These are phyloP conservation scores for Leucoraja erinaceus DNA, from an alignment of 2,113 vertebrate species.

Conservation along the genomic window DNA sequence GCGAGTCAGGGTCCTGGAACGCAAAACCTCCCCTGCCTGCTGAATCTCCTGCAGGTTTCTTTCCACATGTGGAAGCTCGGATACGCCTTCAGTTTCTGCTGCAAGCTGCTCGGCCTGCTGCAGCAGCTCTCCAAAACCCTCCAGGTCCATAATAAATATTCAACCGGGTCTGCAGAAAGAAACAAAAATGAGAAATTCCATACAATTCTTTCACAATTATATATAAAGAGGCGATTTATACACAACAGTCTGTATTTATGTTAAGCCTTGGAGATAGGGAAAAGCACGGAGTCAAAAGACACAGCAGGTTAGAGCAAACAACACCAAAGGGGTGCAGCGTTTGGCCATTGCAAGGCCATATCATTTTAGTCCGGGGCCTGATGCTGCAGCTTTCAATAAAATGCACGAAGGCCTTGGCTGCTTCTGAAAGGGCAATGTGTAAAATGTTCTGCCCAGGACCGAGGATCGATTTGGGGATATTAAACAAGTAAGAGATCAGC, in stretches of 20 bases:
- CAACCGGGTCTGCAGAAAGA: slow-evolving; percentile 36
- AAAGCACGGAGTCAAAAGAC: background rate
- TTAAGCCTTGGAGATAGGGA: too few species aligned
- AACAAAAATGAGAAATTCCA: background rate
- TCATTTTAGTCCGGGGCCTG: too few species aligned
- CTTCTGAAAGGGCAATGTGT: too few species aligned
- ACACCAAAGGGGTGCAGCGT: too few species aligned
- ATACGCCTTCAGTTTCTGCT: slow-evolving; percentile 89
- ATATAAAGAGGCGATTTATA: background rate
- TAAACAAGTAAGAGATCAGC: too few species aligned
- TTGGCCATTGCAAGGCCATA: too few species aligned
- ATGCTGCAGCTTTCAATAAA: too few species aligned
- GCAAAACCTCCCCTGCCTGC: slow-evolving; percentile 85
- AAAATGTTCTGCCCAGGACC: too few species aligned
- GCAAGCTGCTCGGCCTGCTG: slow-evolving; percentile 96
- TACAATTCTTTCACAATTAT: background rate
- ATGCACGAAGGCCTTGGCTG: too few species aligned
- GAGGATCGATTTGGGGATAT: too few species aligned
- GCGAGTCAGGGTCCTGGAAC: slow-evolving; percentile 84
- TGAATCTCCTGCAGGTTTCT: slow-evolving; percentile 94
- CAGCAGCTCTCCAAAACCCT: slow-evolving; percentile 90
- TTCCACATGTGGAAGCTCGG: slow-evolving; percentile 87
- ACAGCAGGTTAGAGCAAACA: background rate
- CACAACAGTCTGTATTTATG: background rate
- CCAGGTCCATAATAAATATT: slow-evolving; percentile 70